Conservation (phyloP, 2,797 vertebrate species). For the Iguana delicatissima region DNA sequence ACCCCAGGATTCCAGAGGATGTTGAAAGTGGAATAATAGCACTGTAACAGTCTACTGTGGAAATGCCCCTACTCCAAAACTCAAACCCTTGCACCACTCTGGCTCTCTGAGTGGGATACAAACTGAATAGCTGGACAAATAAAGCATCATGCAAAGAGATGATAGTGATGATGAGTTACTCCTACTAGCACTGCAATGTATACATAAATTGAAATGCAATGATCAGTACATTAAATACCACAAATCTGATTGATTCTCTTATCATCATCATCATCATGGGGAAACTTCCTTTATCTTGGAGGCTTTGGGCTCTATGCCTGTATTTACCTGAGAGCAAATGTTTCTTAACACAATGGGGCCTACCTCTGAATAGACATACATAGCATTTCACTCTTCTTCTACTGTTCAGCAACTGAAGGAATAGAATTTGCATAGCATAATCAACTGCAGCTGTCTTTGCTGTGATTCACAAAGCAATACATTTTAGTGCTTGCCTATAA, state of each 20-base stretch:
- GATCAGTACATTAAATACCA: not conserved
- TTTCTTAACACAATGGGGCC: not conserved
- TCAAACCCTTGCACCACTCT: no score
- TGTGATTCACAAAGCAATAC: slow-evolving; percentile 10
- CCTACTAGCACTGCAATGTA: not conserved
- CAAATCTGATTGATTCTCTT: not conserved
- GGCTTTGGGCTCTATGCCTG: not conserved
- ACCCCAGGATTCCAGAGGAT: no score
- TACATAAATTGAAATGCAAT: not conserved
- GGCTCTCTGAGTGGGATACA: not conserved
- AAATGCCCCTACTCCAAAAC: no score
- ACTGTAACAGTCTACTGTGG: no score
- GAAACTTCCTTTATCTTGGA: not conserved
- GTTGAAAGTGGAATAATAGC: no score
- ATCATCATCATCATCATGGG: not conserved
- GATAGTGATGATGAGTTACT: not conserved
- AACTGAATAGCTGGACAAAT: not conserved
- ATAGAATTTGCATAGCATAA: not conserved
- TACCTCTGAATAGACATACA: not conserved
- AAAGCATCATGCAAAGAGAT: not conserved
- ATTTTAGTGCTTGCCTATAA: slow-evolving; percentile 33
- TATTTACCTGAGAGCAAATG: not conserved
- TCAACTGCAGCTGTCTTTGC: not conserved
- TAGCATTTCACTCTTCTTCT: not conserved
- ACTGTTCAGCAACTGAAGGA: not conserved